phyloP scores from a whole-genome alignment of 2,113 vertebrate genomes.

The Hypanus sabinus region DNA sequence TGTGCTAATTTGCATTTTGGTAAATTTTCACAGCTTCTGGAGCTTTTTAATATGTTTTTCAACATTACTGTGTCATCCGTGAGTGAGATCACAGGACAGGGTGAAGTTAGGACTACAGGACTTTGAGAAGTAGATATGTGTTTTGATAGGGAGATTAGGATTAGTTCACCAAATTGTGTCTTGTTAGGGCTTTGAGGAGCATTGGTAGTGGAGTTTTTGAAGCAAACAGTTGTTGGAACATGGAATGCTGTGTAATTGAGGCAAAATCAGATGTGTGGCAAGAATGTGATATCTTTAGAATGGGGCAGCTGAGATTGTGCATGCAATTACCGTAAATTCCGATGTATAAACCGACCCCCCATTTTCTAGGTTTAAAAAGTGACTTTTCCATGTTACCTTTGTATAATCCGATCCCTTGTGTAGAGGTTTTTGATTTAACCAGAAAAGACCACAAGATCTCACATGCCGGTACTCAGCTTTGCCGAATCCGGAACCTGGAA shows the following conservation, averaged over 20 bases:
- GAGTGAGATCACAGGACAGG: not conserved
- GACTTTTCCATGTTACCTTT: too few relatives aligned
- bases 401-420: too few relatives aligned
- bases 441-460: too few relatives aligned
- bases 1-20: not conserved
- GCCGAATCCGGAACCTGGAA: too few relatives aligned
- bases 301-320: too few relatives aligned
- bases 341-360: too few relatives aligned
- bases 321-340: too few relatives aligned
- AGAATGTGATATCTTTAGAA: too few relatives aligned
- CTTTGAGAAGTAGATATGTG: not conserved
- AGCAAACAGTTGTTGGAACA: not conserved
- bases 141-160: not conserved
- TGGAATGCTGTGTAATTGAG: not conserved
- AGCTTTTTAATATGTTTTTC: not conserved
- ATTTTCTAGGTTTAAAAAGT: too few relatives aligned
- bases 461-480: too few relatives aligned
- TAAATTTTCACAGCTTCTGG: not conserved
- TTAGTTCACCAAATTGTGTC: not conserved
- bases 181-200: not conserved
- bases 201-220: not conserved
- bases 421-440: too few relatives aligned
- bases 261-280: not conserved
- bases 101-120: too few relatives aligned
- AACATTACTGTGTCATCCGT: not conserved